These are phyloP conservation scores for Ardeotis arabs DNA, from an alignment of 2,113 vertebrate species.

Conservation along the genomic window DNA sequence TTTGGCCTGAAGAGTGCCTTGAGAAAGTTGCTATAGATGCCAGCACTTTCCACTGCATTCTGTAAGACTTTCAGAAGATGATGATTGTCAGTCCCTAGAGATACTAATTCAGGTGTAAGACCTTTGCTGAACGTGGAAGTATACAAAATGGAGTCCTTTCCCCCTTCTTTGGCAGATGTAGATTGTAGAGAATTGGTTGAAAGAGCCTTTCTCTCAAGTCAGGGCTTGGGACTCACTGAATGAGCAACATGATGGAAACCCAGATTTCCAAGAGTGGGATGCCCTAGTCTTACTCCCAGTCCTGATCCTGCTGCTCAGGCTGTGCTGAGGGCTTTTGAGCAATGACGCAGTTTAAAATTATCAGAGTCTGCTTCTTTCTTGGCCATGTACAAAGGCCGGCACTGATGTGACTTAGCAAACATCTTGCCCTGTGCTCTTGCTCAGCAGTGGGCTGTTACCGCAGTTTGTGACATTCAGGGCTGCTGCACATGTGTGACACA, in stretches of 20 bases:
- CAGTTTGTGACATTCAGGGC: not conserved
- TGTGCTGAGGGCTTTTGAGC: not conserved
- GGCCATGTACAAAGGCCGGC: not conserved
- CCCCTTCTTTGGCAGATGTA: not conserved
- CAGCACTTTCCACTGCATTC: not conserved
- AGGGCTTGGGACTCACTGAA: not conserved
- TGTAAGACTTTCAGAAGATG: not conserved
- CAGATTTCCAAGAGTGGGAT: not conserved
- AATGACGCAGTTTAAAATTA: not conserved
- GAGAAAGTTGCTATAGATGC: not conserved
- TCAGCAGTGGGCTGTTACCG: not conserved
- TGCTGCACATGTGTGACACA: not conserved
- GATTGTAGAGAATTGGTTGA: not conserved
- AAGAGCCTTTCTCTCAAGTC: not conserved
- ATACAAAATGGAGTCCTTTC: not conserved
- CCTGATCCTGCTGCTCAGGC: not conserved
- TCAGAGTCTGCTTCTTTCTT: not conserved
- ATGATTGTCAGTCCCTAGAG: not conserved
- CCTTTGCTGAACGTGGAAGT: not conserved
- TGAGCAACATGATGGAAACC: not conserved
- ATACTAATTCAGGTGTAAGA: not conserved
- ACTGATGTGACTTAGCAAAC: not conserved
- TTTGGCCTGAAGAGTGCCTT: conserved; percentile 37
- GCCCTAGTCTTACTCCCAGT: not conserved
- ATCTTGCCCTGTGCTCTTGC: not conserved